Evolutionary conservation across 2,797 vertebrate species (phyloP).

Genomic region (Atherinosoma microstoma): DNA sequence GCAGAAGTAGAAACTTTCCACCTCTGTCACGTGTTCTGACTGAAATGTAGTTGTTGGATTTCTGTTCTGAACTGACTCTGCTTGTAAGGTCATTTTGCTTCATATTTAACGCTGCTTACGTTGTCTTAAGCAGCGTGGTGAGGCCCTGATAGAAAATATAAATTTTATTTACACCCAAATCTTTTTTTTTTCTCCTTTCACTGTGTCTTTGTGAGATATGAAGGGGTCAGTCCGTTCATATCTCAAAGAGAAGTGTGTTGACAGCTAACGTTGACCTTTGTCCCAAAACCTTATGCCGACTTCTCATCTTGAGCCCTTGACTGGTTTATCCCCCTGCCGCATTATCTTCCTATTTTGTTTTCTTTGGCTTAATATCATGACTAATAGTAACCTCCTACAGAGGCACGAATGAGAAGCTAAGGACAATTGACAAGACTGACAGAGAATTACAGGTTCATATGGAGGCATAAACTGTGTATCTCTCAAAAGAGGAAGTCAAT

Average conservation of each 20-base stretch:
- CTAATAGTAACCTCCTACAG: not conserved
- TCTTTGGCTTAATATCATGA: not conserved
- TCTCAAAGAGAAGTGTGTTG: not conserved
- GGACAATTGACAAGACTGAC: not conserved
- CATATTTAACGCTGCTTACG: no score
- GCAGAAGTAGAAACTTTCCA: not conserved
- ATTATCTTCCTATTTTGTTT: constrained; percentile 27
- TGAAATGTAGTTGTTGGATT: no score
- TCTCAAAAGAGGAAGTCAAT: not conserved
- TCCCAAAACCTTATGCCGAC: not conserved
- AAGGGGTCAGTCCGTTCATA: not conserved
- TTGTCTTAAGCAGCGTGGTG: not conserved
- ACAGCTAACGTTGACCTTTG: constrained; percentile 15
- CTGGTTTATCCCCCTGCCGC: not conserved
- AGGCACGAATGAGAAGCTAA: not conserved
- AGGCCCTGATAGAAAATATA: not conserved
- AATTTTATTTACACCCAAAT: not conserved
- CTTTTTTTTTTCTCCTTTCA: not conserved
- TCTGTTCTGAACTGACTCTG: no score
- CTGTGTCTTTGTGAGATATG: no score
- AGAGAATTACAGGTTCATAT: not conserved
- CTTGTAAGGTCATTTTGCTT: no score
- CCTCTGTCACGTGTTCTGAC: not conserved
- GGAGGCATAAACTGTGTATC: not conserved
- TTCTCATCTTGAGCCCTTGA: constrained; percentile 28